phyloP scores from a whole-genome alignment of 2,797 vertebrate species.

The Coregonus suidteri region DNA sequence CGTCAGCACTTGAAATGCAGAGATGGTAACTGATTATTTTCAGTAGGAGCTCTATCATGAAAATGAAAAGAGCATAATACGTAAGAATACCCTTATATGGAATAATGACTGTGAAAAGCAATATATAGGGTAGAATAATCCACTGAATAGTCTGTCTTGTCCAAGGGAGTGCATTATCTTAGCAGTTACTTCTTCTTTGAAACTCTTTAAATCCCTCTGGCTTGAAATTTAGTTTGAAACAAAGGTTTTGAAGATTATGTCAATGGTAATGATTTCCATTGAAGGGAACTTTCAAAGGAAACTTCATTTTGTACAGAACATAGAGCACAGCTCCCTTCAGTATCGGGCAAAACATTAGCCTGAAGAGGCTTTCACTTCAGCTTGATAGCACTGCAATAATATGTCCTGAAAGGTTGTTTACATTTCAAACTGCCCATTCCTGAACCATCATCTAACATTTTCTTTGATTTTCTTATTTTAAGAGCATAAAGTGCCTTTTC shows the following conservation, averaged over 20 bases:
- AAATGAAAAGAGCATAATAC: constrained; percentile 30
- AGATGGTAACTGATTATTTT: constrained; percentile 62
- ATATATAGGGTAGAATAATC: not conserved
- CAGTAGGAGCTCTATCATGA: constrained; percentile 37
- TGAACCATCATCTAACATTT: not conserved
- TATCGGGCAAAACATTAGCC: not conserved
- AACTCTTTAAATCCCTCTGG: not conserved
- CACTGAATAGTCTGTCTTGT: not conserved
- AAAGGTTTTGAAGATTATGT: not conserved
- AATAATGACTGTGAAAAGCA: constrained; percentile 9
- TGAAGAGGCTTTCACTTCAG: not conserved
- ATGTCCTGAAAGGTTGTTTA: not conserved
- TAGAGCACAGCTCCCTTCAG: not conserved
- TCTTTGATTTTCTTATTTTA: not conserved
- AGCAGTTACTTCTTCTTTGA: not conserved
- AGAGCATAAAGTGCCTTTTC: not conserved
- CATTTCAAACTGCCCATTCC: not conserved
- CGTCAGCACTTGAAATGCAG: constrained; percentile 53
- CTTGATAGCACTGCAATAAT: not conserved
- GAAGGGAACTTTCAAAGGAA: constrained; percentile 4
- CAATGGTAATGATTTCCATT: constrained; percentile 3
- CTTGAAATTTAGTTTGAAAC: not conserved
- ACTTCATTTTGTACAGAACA: not conserved
- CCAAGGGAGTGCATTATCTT: not conserved
- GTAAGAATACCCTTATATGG: constrained; percentile 10